A percentile compares a stretch with the other conserved stretches of the same genome.
These are phyloP conservation scores for Nemotelus nigrinus DNA, from an alignment of 2,888 invertebrate species.

Conservation along the genomic window DNA sequence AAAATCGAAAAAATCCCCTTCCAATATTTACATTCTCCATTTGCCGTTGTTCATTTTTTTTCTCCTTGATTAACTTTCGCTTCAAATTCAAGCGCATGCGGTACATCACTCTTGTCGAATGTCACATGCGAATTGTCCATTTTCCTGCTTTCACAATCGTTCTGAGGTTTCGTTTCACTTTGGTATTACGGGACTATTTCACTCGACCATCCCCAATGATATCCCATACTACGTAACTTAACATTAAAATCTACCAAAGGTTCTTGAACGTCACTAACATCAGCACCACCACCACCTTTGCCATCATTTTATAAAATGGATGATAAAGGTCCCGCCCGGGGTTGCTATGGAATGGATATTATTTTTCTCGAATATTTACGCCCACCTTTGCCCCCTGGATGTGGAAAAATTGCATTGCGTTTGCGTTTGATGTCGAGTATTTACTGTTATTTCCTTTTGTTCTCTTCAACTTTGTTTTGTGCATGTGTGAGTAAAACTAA, in stretches of 20 bases:
- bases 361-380: conserved; percentile 35
- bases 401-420: conserved; percentile 30
- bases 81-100: background rate
- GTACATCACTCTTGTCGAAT: background rate
- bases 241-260: no score
- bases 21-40: background rate
- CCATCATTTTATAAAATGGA: conserved; percentile 28
- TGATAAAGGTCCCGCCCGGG: conserved; percentile 41
- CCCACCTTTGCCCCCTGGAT: conserved; percentile 37
- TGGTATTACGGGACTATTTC: no score
- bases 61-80: background rate
- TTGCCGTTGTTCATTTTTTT: background rate
- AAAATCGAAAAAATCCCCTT: no score
- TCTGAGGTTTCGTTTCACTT: background rate
- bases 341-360: conserved; percentile 38
- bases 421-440: conserved; percentile 9
- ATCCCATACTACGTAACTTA: no score
- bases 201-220: no score
- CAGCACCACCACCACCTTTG: background rate
- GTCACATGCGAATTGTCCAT: conserved; percentile 24
- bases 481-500: background rate
- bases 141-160: background rate
- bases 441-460: background rate
- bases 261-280: no score
- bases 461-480: background rate